Base-by-base conservation (phyloP, 2,797 vertebrate species). In the Buphagus erythrorhynchus region DNA sequence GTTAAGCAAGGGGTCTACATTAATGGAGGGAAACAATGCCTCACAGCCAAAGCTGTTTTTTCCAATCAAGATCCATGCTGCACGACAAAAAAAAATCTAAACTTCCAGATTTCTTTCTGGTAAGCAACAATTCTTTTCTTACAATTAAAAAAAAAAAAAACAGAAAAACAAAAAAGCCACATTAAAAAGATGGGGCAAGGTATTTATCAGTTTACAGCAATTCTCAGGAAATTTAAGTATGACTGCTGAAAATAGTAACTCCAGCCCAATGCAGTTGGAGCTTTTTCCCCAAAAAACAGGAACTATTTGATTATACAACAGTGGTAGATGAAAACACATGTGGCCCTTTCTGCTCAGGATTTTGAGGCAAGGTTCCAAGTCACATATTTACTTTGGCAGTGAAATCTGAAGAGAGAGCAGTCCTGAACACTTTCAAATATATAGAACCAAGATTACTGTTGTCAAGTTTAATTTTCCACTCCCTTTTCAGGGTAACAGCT, bases 1-100 rank as follows among this genome's bases (percentile, higher is more conserved):
- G 94, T 98, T 98, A 98, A 98, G 96, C 98, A 98, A 98, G 97
- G 98, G 97, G 91, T 97, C 98, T 98, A 98, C 98, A 97, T 95
- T 98, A 98, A 92, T 98, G 97, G 97, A 96, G 79, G 93, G 96
- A 94, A 97, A 80, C 90, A 97, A 85, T 75, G 92, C 82, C 95
- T 94, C 90, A 96, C 93, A 96, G 88, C 80, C 90, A 92, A 84
- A 83, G 76, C 25, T 75, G 65, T 46, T 61, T 83, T 90, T 86
- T 88, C 49, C 58, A 78, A 35, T 26, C 21, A 65, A 52, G n/a
- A 80, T 66, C 69, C 42, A 49, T 25, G 61, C 10, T 74, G 45
- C 18, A 13, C 0, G 2, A 72, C 35, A 62, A 40, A 85, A 78
- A 85, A 78, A 86, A 76, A 71, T 19, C 20, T 65, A 16, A 93